A percentile compares a stretch with the other conserved stretches of the same genome.
These are phyloP conservation scores for Colistium nudipinnis DNA, from an alignment of 2,113 vertebrate genomes.

Conservation along the genomic window DNA sequence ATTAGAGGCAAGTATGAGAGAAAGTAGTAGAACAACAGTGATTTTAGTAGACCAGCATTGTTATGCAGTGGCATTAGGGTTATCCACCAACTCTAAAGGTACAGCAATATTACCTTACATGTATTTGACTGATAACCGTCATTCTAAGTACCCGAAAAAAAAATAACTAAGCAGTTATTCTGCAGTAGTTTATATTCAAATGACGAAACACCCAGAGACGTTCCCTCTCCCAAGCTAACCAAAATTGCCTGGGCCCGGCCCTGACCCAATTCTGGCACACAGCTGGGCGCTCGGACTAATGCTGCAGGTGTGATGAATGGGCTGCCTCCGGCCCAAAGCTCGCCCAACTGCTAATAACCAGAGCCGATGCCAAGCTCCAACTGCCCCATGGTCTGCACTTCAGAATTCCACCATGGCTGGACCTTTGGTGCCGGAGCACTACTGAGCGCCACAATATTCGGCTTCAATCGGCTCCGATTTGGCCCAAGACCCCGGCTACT, in stretches of 20 bases:
- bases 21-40: conserved; percentile 6
- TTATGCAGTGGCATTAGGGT: conserved; percentile 9
- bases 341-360: conserved; percentile 48
- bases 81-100: no score
- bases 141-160: no score
- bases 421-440: conserved; percentile 27
- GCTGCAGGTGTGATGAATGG: conserved; percentile 50
- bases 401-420: conserved; percentile 18
- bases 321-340: conserved; percentile 32
- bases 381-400: conserved; percentile 6
- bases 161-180: no score
- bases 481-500: conserved; percentile 30
- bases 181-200: no score
- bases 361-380: conserved; percentile 24
- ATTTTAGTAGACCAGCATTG: conserved; percentile 29
- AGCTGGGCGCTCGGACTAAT: conserved; percentile 30
- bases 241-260: conserved; percentile 21
- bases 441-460: background rate
- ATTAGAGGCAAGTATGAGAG: conserved; percentile 21
- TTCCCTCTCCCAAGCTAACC: background rate
- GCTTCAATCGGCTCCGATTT: conserved; percentile 19
- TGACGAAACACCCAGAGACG: conserved; percentile 9
- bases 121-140: no score
- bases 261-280: conserved; percentile 40
- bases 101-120: no score